Base-by-base conservation (phyloP, 1,140 invertebrate species). In the Acromyrmex charruanus region DNA sequence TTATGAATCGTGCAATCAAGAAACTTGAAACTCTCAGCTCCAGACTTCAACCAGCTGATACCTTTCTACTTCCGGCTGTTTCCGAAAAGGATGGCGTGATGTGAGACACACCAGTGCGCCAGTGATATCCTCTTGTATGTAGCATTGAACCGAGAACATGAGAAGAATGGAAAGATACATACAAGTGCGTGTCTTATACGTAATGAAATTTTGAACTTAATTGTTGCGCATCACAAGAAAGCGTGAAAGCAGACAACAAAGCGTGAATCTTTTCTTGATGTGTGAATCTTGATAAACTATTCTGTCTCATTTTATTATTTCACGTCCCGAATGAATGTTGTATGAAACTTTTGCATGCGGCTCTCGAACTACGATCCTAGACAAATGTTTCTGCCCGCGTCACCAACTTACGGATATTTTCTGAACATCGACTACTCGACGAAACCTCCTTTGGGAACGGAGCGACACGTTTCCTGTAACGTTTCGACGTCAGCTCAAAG, bases 1-100 rank as follows among this genome's bases (percentile, higher is more conserved):
- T 90, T 88, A 91, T 93, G 93, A 93, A 93, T 93, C 91, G 92
- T 82, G 92, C 92, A 93, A 93, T 93, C 92, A 93, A 90, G 87
- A 9, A 44, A 77, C 77, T 75, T 77, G 74, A 85, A 89, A 35
- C 82, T 84, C 90, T 86, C 65, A 75, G 68, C 82, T 81, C 31
- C 58, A 71, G 85, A 89, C 77, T 85, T 85, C 51, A 85, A 63
- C 77, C 89, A 90, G 88, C 89, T 90, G 89, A 89, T 90, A 84
- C 88, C 86, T 80, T 71, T 7, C 61, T 65, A 84, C 69, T 90
- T 89, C 88, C 88, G 88, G 86, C 80, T 85, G 79, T 66, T 90
- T 69, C 69, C 63, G 28, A 77, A 84, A 90, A 71, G 44, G 77
- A 49, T 31, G 77, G 18, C 72, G 28, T 44, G 58, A 82, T 51